These are phyloP conservation scores for Cirrhinus molitorella DNA, from an alignment of 2,797 vertebrate genomes.

Conservation along the genomic window DNA sequence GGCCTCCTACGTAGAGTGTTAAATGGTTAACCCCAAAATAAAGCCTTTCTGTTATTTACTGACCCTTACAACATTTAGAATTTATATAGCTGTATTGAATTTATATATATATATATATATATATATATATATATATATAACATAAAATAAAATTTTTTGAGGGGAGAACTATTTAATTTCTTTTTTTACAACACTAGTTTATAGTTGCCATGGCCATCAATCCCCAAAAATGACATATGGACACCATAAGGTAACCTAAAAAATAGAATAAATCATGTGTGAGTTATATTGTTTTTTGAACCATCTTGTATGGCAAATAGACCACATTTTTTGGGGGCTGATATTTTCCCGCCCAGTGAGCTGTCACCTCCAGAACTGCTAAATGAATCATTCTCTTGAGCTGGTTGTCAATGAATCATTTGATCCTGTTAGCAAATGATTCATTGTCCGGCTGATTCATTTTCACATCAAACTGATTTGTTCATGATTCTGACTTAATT, in stretches of 20 bases:
- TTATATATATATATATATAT: not conserved
- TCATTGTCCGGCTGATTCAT: too few species aligned
- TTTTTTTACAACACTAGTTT: not conserved
- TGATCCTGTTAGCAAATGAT: not conserved
- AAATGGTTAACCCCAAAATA: not conserved
- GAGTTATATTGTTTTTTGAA: not conserved
- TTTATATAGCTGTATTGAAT: not conserved
- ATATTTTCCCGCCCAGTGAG: not conserved
- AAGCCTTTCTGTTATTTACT: not conserved
- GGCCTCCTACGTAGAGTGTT: not conserved
- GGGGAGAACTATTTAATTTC: not conserved
- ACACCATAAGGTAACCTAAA: not conserved
- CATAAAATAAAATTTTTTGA: not conserved
- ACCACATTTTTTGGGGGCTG: not conserved
- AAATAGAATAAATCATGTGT: not conserved
- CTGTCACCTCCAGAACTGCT: not conserved
- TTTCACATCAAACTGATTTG: not conserved
- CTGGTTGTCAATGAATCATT: not conserved
- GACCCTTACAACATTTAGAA: not conserved
- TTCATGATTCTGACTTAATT: not conserved
- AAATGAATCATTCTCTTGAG: not conserved
- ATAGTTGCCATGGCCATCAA: not conserved
- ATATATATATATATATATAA: not conserved
- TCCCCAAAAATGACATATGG: not conserved
- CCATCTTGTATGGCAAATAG: not conserved